Evolutionary conservation across 2,113 vertebrate genomes (phyloP), one percentile per base, ranked within the genome.

Genomic region (Nesogale talazaci): DNA sequence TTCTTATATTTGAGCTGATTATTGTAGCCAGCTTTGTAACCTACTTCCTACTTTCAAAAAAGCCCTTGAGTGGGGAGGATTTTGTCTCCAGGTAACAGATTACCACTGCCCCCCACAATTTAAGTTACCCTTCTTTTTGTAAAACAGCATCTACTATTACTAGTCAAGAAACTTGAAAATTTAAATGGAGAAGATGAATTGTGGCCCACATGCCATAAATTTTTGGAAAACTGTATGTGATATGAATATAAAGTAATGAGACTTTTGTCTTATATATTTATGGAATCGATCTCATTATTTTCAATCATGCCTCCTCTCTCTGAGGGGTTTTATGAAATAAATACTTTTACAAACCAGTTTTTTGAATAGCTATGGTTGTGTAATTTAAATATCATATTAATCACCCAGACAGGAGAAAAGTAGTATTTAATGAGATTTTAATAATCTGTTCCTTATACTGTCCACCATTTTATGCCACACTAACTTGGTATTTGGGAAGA

Each of bases 161-260:
- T 96, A 95, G 79, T 89, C 96, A 97, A 95, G 95, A 97, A 97
- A 97, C 83, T 95, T 94, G 94, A 96, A 97, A 97, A 96, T 97
- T 96, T 95, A 97, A 97, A 96, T 0, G 63, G 89, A 92, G 76
- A 56, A 96, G 90, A 96, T 94, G 95, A 95, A 92, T 95, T 95
- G 93, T 81, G 90, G 95, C 91, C 95, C 83, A 42, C 90, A 94
- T 72, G 36, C 89, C 77, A 77, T 79, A 78, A 86, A 85, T 59
- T 65, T 89, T 65, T 92, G 77, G 63, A 79, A 25, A 94, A 52
- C 74, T 84, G 38, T 79, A 57, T 72, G 42, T 42, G 22, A 19
- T 63, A 63, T 40, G 34, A 95, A 63, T 89, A 89, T 34, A 83
- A 83, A 91, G 10, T 83, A 95, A 91, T 74, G 69, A 95, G 56